phyloP scores from a whole-genome alignment of 1,140 invertebrate genomes.

The Bombus haemorrhoidalis region DNA sequence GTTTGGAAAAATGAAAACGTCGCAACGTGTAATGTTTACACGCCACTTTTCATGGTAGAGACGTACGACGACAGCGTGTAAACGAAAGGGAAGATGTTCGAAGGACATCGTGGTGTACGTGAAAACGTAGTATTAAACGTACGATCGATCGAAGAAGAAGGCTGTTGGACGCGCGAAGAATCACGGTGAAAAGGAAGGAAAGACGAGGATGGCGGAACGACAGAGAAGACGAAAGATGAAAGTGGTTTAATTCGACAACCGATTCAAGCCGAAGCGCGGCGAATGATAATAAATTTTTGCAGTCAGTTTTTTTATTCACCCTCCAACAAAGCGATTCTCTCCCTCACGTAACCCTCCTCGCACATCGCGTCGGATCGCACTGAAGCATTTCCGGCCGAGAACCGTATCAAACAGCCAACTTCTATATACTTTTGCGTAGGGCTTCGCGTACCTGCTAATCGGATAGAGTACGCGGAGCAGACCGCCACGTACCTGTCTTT shows the following conservation, averaged over 20 bases:
- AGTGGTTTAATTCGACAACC: neutral
- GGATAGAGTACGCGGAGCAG: conserved; percentile 70
- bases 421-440: conserved; percentile 76
- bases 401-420: conserved; percentile 71
- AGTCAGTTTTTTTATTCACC: conserved; percentile 68
- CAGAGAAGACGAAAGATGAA: too few species aligned
- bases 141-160: neutral
- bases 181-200: neutral
- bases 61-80: neutral
- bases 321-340: conserved; percentile 76
- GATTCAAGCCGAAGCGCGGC: too few species aligned
- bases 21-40: too few species aligned
- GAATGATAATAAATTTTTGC: neutral
- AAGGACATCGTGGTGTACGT: neutral
- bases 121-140: neutral
- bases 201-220: neutral
- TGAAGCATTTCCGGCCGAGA: conserved; percentile 62
- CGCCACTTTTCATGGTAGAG: fast-evolving
- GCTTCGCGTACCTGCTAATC: conserved; percentile 78
- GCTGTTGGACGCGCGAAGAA: neutral
- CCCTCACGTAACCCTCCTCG: conserved; percentile 74
- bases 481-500: conserved; percentile 32
- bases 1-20: neutral
- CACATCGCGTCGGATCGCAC: conserved; percentile 67
- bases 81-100: neutral